A percentile compares a stretch with the other conserved stretches of the same genome.
Conservation (phyloP, 2,113 vertebrate genomes). For the Sitta europaea region DNA sequence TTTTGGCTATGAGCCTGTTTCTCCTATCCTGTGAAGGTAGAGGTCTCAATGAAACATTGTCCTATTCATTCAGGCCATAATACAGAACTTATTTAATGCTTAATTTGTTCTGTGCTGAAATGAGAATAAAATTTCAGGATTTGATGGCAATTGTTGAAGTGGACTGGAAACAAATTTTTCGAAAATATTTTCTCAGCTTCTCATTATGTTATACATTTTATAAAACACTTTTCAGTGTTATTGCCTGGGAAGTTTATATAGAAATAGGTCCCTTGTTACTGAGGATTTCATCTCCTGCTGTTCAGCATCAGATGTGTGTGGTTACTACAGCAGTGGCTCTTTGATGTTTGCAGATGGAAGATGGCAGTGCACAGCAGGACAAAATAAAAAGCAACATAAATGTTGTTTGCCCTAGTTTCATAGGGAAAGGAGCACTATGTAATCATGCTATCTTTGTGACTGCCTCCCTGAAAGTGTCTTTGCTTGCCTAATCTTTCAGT, state of each 20-base stretch:
- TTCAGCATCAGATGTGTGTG: neutral
- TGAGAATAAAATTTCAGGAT: neutral
- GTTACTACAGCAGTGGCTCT: neutral
- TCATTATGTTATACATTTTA: neutral
- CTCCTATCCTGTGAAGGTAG: neutral
- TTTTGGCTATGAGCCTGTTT: neutral
- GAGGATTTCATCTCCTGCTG: neutral
- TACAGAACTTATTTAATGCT: neutral
- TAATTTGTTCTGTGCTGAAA: neutral
- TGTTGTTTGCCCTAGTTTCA: neutral
- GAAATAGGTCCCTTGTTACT: neutral
- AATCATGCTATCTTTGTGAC: neutral
- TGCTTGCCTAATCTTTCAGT: neutral
- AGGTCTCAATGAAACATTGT: neutral
- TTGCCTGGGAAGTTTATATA: neutral
- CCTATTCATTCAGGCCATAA: neutral
- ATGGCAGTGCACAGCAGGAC: conserved; percentile 27
- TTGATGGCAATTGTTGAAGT: neutral
- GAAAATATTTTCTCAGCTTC: conserved; percentile 4
- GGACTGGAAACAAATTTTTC: neutral
- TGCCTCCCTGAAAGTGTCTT: neutral
- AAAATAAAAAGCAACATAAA: neutral
- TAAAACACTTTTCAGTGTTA: neutral
- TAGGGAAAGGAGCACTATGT: neutral
- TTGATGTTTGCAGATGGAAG: conserved; percentile 24